Base-by-base conservation (phyloP, 37 sponge, comb jelly and placozoan genomes). In the Theonella swinhoei region DNA sequence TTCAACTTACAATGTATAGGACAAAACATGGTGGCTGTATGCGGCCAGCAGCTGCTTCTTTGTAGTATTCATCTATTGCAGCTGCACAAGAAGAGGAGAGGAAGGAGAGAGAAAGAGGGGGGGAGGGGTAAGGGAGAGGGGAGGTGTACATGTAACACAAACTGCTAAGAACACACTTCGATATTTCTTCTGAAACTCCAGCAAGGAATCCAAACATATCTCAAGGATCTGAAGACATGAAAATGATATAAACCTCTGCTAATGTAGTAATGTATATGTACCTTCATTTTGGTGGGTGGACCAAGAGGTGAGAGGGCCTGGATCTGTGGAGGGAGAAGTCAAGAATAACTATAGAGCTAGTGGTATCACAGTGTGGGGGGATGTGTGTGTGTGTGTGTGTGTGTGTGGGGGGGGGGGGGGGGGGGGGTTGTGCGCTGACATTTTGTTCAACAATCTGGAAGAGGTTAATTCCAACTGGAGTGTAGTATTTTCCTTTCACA, bases 371-470 rank as follows among this genome's bases (percentile, higher is more conserved):
- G 4, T n/a, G n/a, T 75, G 30, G 23, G 3, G 25, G 19, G 43
- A 42, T 3, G 38, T 42, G 59, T 25, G 23, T 24, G 66, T 66
- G 33, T 47, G n/a, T n/a, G n/a, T n/a, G n/a, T n/a, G n/a, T n/a
- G n/a, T n/a, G n/a, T n/a, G n/a, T n/a, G n/a, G n/a, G n/a, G n/a
- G n/a, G n/a, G n/a, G n/a, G n/a, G n/a, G n/a, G n/a, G n/a, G n/a
- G n/a, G n/a, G n/a, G n/a, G n/a, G n/a, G n/a, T n/a, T n/a, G n/a
- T n/a, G n/a, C n/a, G 17, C 80, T 33, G 35, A 91, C 91, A 82
- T 91, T 85, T 43, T 78, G 80, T 61, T 86, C 84, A 25, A 86
- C 76, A 80, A 86, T 91, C 39, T 91, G 87, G 37, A 82, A 91
- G 43, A 91, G 82, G 0, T 70, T 66, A 43, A 83, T 68, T 31